Evolutionary conservation across 2,113 vertebrate species (phyloP), one percentile per base, ranked within the genome.

Genomic region (Ramphastos sulfuratus): DNA sequence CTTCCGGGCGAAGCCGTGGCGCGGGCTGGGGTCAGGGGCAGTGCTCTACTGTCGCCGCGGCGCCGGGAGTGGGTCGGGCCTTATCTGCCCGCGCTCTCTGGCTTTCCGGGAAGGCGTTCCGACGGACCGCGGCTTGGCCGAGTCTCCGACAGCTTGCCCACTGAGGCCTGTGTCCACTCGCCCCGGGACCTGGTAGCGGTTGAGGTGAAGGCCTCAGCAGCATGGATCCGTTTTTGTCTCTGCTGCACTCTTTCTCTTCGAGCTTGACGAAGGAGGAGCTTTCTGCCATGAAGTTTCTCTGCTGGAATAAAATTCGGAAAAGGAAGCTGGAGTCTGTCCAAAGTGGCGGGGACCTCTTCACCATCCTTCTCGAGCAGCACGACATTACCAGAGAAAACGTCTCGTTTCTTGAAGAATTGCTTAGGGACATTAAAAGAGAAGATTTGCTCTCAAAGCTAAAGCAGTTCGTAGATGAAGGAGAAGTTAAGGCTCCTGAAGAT

Each of bases 191-290:
- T 15, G 56, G 50, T 7, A 35, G 28, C 7, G 56, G 25, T 7
- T 39, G 56, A 21, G 37, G 60, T 24, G 39, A 15, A 69, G 90
- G 48, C 37, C 35, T 55, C 23, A 20, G 31, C 56, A 11, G 9
- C 8, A 96, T 97, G 97, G 75, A 89, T 20, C 50, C 58, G 0
- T 97, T 98, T 14, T 30, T 96, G 39, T 3, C 3, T 1, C 39
- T 98, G 48, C 87, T 98, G 79, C 42, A 97, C 50, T 46, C 92
- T 0, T 91, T 99, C 54, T 98, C 98, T 1, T 46, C 33, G 7
- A 30, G 70, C 7, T 65, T 99, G 18, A 28, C 79, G 4, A 7
- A 2, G 0, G 1, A 6, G 0, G 85, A 98, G 17, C 59, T 99
- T 28, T 2, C 7, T 0, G 1, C 13, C 0, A 12, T 99, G 2